Percentiles rank a stretch among this genome's conserved stretches.
phyloP scores from a whole-genome alignment of 2,888 invertebrate genomes.

The Orchesellides sinensis region DNA sequence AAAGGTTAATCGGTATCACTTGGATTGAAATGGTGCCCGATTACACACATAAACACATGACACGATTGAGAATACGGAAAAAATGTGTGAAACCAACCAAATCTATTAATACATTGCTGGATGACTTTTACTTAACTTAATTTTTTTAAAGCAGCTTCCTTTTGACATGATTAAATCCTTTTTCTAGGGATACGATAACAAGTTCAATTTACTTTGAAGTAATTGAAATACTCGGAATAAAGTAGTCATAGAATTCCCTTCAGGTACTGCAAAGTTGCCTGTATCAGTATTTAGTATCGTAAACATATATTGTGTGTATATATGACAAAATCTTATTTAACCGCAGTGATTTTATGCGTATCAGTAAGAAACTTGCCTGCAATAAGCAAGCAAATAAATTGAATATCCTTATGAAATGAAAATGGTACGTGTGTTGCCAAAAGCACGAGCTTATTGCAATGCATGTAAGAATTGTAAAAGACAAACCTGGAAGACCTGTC shows the following conservation, averaged over 20 bases:
- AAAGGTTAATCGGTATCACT: neutral
- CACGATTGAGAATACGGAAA: neutral
- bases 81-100: neutral
- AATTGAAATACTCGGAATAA: no score
- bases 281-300: no score
- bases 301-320: no score
- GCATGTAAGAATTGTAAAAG: no score
- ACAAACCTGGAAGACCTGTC: constrained; percentile 2
- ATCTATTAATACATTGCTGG: neutral
- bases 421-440: constrained; percentile 11
- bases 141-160: neutral
- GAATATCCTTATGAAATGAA: constrained; percentile 15
- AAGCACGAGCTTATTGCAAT: neutral
- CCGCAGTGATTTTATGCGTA: neutral
- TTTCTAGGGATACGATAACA: no score
- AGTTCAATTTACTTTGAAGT: no score
- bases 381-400: constrained; percentile 15
- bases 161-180: neutral
- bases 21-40: neutral
- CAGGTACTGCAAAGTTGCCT: no score
- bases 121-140: neutral
- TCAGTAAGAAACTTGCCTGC: neutral
- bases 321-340: no score
- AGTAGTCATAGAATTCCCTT: no score
- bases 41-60: neutral